Evolutionary conservation across 92 coral and sea anemone genomes (phyloP).

Genomic region (Porites lobata): DNA sequence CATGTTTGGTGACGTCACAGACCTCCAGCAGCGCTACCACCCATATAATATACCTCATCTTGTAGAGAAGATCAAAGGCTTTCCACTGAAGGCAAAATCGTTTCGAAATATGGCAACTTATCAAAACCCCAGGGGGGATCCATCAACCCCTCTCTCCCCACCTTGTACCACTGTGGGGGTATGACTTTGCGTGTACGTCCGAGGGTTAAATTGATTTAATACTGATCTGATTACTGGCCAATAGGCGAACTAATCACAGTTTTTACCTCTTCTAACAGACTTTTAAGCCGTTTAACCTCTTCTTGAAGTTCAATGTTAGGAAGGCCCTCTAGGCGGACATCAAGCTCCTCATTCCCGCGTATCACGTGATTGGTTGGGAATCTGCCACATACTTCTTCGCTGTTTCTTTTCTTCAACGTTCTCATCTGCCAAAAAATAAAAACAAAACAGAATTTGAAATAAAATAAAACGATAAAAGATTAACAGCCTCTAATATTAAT

Average conservation of each 20-base stretch:
- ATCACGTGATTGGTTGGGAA: conserved; percentile 7
- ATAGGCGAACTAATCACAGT: neutral
- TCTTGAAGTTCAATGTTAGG: neutral
- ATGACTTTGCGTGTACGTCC: too few species aligned
- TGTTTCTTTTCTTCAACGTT: conserved; percentile 6
- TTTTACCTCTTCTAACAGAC: conserved; percentile 18
- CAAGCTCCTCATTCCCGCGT: conserved; percentile 11
- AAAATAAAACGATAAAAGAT: neutral
- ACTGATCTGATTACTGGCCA: neutral
- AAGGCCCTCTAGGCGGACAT: neutral
- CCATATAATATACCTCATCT: too few species aligned
- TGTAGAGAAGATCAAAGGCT: too few species aligned
- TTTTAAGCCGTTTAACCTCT: conserved; percentile 5
- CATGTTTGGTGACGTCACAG: too few species aligned
- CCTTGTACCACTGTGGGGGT: neutral
- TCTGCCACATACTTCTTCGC: neutral
- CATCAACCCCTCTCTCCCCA: neutral
- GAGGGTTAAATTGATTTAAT: too few species aligned
- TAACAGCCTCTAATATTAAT: too few species aligned
- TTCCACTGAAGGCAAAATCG: too few species aligned
- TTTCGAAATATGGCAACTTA: too few species aligned
- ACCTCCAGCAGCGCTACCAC: too few species aligned
- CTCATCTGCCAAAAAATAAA: conserved; percentile 1
- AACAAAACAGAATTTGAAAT: neutral
- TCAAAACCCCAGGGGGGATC: too few species aligned